Percentiles rank a stretch among this genome's conserved stretches.
Conservation (phyloP, 2,113 vertebrate species). For the Saccopteryx leptura region DNA sequence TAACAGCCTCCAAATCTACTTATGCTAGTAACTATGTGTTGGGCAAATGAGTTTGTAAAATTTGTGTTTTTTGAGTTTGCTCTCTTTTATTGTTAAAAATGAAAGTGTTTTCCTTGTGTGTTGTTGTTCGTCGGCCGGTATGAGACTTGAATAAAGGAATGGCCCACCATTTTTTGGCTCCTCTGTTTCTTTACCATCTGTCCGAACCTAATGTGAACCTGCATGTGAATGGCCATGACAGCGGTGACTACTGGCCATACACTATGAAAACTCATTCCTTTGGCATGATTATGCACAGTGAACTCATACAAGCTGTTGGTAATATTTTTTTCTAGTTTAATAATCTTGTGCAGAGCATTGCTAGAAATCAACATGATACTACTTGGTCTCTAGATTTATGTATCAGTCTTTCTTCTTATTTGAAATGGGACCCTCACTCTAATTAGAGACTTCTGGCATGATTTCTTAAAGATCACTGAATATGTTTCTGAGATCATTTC, state of each 20-base stretch:
- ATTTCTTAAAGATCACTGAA: neutral
- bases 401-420: neutral
- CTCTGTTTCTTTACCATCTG: too few relatives aligned
- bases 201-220: too few relatives aligned
- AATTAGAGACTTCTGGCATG: neutral
- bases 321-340: neutral
- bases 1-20: neutral
- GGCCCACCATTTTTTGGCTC: too few relatives aligned
- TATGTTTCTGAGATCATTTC: conserved; percentile 18
- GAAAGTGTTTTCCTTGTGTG: too few relatives aligned
- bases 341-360: neutral
- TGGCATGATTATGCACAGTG: neutral
- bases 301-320: neutral
- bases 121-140: too few relatives aligned
- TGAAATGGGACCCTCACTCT: neutral
- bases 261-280: neutral
- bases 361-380: neutral
- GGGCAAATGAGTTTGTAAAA: too few relatives aligned
- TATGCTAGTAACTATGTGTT: neutral
- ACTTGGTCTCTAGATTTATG: neutral
- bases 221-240: too few relatives aligned
- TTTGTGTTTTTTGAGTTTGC: too few relatives aligned
- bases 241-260: too few relatives aligned
- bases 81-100: too few relatives aligned
- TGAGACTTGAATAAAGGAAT: too few relatives aligned